These are phyloP conservation scores for Apamea sordens DNA, from an alignment of 2,888 invertebrate genomes.

Conservation along the genomic window DNA sequence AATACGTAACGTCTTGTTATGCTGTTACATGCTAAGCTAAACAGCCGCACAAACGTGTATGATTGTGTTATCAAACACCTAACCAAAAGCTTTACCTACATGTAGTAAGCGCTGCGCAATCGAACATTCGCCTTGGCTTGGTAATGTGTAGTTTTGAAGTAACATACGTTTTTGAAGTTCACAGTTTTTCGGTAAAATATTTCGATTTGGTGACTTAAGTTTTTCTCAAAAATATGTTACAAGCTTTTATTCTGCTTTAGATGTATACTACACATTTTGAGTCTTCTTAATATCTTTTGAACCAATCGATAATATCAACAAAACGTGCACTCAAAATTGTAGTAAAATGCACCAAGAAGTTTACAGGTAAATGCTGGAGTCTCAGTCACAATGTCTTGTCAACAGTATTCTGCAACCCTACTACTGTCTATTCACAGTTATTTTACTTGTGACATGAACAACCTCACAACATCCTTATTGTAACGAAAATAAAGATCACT, in stretches of 20 bases:
- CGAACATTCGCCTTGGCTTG: constrained; percentile 45
- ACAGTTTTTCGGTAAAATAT: neutral
- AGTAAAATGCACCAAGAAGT: constrained; percentile 4
- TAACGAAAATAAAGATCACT: neutral
- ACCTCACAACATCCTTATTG: neutral
- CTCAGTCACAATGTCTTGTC: neutral
- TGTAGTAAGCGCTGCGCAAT: constrained; percentile 34
- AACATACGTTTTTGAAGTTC: constrained; percentile 40
- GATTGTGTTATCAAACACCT: constrained; percentile 2
- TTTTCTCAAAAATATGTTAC: constrained; percentile 65
- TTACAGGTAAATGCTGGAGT: constrained; percentile 32
- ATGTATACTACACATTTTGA: constrained; percentile 62
- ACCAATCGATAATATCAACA: neutral
- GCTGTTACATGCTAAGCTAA: neutral
- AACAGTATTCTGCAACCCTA: neutral
- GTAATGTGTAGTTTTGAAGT: constrained; percentile 24
- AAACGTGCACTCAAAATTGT: constrained; percentile 37
- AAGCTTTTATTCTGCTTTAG: constrained; percentile 61
- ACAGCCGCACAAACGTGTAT: neutral
- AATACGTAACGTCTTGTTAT: neutral
- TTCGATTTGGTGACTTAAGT: neutral
- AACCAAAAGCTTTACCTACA: constrained; percentile 26
- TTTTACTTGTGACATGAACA: neutral
- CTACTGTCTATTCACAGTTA: neutral
- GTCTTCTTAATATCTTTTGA: constrained; percentile 14